A percentile compares a stretch with the other conserved stretches of the same genome.
Conservation (phyloP, 2,888 invertebrate species). For the Saturnia pavonia region DNA sequence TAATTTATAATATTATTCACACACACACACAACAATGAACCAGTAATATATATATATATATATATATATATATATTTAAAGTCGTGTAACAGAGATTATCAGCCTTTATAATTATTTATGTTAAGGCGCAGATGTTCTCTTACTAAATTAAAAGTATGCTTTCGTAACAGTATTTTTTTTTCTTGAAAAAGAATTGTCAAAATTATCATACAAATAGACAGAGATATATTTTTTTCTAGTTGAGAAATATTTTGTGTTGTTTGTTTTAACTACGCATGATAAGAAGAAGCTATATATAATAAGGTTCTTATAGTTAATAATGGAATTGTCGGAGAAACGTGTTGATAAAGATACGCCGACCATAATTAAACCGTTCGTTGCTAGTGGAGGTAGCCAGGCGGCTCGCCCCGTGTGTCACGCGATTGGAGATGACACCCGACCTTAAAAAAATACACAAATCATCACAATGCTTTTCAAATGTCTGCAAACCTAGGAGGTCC, state of each 20-base stretch:
- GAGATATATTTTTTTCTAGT: too few species aligned
- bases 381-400: too few species aligned
- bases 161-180: neutral
- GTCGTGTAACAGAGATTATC: neutral
- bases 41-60: too few species aligned
- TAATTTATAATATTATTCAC: neutral
- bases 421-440: too few species aligned
- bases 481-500: too few species aligned
- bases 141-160: neutral
- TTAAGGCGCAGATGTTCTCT: neutral
- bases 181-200: neutral
- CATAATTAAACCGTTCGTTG: too few species aligned
- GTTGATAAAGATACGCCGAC: too few species aligned
- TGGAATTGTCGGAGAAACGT: neutral
- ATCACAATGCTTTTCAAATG: too few species aligned
- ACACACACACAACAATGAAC: neutral
- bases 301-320: neutral
- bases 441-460: too few species aligned
- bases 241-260: too few species aligned
- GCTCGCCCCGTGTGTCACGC: too few species aligned
- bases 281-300: neutral
- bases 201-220: too few species aligned
- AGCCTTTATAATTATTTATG: neutral
- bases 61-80: neutral
- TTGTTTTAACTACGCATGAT: neutral